Evolutionary conservation across 1,140 invertebrate genomes (phyloP), one percentile per base, ranked within the genome.

Genomic region (Belonocnema kinseyi): DNA sequence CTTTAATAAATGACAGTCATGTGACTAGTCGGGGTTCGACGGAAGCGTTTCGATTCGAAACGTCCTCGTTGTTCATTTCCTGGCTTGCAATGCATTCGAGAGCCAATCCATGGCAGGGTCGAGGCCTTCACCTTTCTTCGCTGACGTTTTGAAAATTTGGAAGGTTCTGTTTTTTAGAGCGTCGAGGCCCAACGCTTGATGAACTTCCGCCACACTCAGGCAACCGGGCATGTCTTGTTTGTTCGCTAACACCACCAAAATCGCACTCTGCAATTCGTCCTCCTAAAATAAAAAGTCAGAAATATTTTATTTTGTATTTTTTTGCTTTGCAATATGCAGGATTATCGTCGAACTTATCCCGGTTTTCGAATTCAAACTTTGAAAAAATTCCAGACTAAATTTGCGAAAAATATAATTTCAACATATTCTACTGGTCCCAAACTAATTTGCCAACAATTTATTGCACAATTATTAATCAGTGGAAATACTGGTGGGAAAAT

Each of bases 81-180:
- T 94, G 86, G 95, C 96, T 90, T 97, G 96, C 80, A 98, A 90
- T 40, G 97, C 96, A 87, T 97, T 97, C 56, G 96, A 95, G 66
- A 98, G 94, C 98, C 99, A 99, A 91, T 99, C 98, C 98, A 99
- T 99, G 50, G 98, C 97, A 92, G 98, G 97, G 89, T 99, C 98
- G 11, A 99, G 92, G 0, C 99, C 99, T 92, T 99, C 97, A n/a
- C 98, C 99, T 92, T 99, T 98, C 72, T 98, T 97, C 19, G 99
- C 99, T 0, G 98, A 99, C 17, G 98, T 99, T 93, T 99, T 99
- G 90, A 99, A 99, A 87, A 99, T 99, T 94, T 99, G 99, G 92
- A 99, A 99, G 87, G 98, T 99, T 90, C 98, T 94, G 92, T 98
- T 99, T 91, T 98, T 98, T 12, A 99, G 92, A 21, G 96, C 95